Percentiles rank a stretch among this genome's conserved stretches.
These are phyloP conservation scores for Eurytoma adleriae DNA, from an alignment of 2,888 invertebrate genomes.

Conservation along the genomic window DNA sequence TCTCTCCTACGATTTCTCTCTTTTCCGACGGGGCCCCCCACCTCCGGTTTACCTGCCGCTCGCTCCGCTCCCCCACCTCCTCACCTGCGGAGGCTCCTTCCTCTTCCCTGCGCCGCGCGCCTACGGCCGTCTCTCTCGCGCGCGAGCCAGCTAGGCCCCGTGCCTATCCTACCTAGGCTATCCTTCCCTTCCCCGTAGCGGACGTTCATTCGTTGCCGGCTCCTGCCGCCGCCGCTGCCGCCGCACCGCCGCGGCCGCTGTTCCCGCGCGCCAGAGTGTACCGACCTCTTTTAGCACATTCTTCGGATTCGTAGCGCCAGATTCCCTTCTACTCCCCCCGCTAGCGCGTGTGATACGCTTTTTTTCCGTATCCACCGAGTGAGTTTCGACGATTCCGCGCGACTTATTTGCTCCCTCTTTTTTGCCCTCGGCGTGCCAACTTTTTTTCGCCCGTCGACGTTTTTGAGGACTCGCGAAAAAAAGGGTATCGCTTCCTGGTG, in stretches of 20 bases:
- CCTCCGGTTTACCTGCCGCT: conserved; percentile 54
- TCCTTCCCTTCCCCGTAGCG: conserved; percentile 41
- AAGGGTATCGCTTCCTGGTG: background rate
- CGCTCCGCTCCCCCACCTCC: conserved; percentile 47
- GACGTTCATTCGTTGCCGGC: conserved; percentile 46
- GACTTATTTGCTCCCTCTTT: background rate
- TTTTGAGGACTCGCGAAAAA: background rate
- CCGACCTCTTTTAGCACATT: conserved; percentile 58
- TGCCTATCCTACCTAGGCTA: conserved; percentile 19
- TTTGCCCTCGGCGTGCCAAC: background rate
- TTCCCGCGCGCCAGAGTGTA: conserved; percentile 41
- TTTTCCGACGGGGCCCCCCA: conserved; percentile 19
- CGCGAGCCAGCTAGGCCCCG: conserved; percentile 16
- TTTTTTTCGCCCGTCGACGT: background rate
- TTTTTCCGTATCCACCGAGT: background rate
- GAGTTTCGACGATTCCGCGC: background rate
- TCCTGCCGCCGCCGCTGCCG: conserved; percentile 19
- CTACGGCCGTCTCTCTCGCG: background rate
- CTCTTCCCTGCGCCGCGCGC: conserved; percentile 45
- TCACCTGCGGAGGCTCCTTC: conserved; percentile 1
- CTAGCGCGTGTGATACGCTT: background rate
- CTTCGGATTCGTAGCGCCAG: conserved; percentile 53
- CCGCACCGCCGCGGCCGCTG: background rate
- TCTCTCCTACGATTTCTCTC: conserved; percentile 54
- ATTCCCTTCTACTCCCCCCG: conserved; percentile 30